Conservation (phyloP, 2,113 vertebrate genomes). For the Actinemys pallida region DNA sequence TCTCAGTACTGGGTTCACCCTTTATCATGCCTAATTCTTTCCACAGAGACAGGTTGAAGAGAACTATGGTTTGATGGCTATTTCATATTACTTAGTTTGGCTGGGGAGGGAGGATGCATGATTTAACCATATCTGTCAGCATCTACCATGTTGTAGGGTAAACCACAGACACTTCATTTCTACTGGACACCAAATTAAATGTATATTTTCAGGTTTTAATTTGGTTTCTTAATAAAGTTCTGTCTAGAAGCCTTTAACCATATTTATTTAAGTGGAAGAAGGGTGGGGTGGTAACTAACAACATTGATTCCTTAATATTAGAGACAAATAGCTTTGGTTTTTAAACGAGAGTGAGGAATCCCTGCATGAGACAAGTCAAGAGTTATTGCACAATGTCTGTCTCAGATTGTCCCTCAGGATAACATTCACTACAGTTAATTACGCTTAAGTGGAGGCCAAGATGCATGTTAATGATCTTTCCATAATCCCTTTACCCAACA, state of each 20-base stretch:
- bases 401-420: slow-evolving; percentile 27
- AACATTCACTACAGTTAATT: slow-evolving; percentile 22
- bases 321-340: background rate
- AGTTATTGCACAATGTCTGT: slow-evolving; percentile 15
- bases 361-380: slow-evolving; percentile 17
- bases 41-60: background rate
- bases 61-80: background rate
- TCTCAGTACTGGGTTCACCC: background rate
- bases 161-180: background rate
- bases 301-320: background rate
- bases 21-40: background rate
- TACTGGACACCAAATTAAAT: background rate
- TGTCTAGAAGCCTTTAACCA: background rate
- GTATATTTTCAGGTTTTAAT: background rate
- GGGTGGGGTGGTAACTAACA: background rate
- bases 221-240: background rate
- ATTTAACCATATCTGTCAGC: background rate
- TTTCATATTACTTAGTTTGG: background rate
- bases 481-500: background rate
- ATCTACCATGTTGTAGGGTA: background rate
- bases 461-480: slow-evolving; percentile 52
- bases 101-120: background rate
- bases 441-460: slow-evolving; percentile 42
- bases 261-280: background rate
- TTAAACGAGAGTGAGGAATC: slow-evolving; percentile 19